Evolutionary conservation across 2,888 invertebrate species (phyloP).

Genomic region (Amblyteles armatorius): DNA sequence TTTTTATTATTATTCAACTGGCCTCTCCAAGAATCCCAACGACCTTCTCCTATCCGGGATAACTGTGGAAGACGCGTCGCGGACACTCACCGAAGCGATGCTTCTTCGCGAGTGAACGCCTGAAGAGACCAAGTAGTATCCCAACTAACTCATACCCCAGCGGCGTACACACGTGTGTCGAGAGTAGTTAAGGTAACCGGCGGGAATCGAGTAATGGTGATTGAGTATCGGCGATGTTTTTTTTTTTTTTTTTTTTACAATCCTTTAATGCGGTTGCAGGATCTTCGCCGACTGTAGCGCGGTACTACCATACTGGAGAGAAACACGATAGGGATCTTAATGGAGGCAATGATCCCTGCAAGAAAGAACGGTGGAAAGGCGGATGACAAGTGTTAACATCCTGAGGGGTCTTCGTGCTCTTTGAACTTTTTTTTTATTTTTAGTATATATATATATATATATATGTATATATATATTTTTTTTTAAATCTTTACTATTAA

Average conservation of each 20-base stretch:
- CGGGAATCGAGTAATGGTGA: slow-evolving; percentile 40
- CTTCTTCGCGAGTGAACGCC: slow-evolving; percentile 27
- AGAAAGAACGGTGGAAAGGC: background rate
- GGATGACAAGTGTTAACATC: slow-evolving; percentile 2
- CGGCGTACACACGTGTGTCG: background rate
- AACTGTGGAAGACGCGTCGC: slow-evolving; percentile 19
- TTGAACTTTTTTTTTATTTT: background rate
- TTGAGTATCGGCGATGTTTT: slow-evolving; percentile 21
- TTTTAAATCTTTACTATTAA: background rate
- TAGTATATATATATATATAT: too few relatives aligned
- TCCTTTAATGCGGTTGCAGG: slow-evolving; percentile 21
- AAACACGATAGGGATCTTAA: slow-evolving; percentile 31
- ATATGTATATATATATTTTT: too few relatives aligned
- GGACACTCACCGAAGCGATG: slow-evolving; percentile 15
- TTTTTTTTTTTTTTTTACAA: slow-evolving; percentile 13
- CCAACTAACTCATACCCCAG: background rate
- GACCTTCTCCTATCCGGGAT: slow-evolving; percentile 52
- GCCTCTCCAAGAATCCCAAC: slow-evolving; percentile 41
- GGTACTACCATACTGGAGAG: background rate
- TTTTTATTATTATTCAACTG: background rate
- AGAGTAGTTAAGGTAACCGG: slow-evolving; percentile 2
- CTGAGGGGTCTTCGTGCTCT: slow-evolving; percentile 3
- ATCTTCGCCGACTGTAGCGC: background rate
- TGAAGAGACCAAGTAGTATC: slow-evolving; percentile 2
- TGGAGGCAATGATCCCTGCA: slow-evolving; percentile 4